Conservation (phyloP, 1,140 invertebrate genomes). For the Holcopasites calliopsidis region DNA sequence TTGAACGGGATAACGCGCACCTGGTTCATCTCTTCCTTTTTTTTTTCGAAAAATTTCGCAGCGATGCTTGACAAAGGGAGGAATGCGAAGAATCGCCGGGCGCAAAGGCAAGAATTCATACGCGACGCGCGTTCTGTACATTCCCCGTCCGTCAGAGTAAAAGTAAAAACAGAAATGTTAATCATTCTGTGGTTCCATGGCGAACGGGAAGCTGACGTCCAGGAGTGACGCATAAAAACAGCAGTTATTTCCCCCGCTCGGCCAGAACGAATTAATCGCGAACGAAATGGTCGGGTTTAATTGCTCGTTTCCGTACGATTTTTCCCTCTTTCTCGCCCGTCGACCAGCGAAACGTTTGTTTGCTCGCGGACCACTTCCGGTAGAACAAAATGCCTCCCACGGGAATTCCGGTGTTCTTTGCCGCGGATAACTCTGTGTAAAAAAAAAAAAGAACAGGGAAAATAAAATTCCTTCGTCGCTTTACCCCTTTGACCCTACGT, state of each 20-base stretch:
- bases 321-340: background rate
- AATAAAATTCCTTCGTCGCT: background rate
- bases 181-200: conserved; percentile 3
- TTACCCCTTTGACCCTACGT: conserved; percentile 5
- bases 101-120: conserved; percentile 25
- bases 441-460: background rate
- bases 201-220: background rate
- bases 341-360: too few species aligned
- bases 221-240: background rate
- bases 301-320: background rate
- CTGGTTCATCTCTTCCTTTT: background rate
- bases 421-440: too few species aligned
- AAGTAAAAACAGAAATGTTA: conserved; percentile 3
- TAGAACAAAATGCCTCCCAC: background rate
- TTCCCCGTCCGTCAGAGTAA: background rate
- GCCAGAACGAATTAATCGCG: conserved; percentile 20
- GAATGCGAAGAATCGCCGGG: background rate
- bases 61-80: conserved; percentile 15
- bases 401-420: background rate
- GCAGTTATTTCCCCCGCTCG: background rate
- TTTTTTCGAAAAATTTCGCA: conserved; percentile 11
- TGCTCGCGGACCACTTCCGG: too few species aligned
- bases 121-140: background rate
- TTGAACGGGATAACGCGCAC: conserved; percentile 3
- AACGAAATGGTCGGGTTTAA: background rate